Base-by-base conservation (phyloP, 2,888 invertebrate species). In the Drosophila multiciliata region DNA sequence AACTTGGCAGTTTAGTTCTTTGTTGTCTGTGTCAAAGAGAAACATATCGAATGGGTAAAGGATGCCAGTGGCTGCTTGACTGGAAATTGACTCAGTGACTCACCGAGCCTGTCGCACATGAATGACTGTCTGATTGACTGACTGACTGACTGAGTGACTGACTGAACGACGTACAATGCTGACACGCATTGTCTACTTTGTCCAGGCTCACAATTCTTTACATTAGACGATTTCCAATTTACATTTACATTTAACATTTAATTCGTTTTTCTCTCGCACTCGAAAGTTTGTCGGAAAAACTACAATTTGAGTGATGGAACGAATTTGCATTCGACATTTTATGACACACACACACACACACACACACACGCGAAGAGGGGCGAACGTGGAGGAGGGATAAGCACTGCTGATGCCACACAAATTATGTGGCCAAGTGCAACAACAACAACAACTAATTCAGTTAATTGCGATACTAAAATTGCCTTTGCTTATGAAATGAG, bases 251-350 rank as follows among this genome's bases (percentile, higher is more conserved):
- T 73, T 77, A 45, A 55, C 55, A 29, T 55, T 55, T 55, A 78
- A 78, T 72, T 72, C 79, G 66, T 73, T 82, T 77, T 69, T 66
- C 68, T 60, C 70, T 66, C 65, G 58, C 66, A 73, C 73, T 70
- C 66, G 29, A 23, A 49, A 73, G 61, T 65, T 83, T 73, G 71
- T 67, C 64, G 78, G 71, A 73, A 83, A 85, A 80, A 66, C 67
- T 72, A 77, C 70, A 64, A 59, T 66, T 62, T 87, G 91, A 89
- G 72, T 86, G 91, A 90, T 90, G 91, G 88, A 90, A 90, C 91
- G 87, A 90, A 91, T 90, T 89, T 79, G 85, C 83, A 87, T 90
- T 81, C 80, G 76, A 78, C 78, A 72, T 68, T 64, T 72, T 66
- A 55, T 58, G 45, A 66, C 49, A 48, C 11, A 42, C 11, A 42